These are phyloP conservation scores for Zoanthus sociatus DNA, from an alignment of 92 coral and sea anemone genomes.

Conservation along the genomic window DNA sequence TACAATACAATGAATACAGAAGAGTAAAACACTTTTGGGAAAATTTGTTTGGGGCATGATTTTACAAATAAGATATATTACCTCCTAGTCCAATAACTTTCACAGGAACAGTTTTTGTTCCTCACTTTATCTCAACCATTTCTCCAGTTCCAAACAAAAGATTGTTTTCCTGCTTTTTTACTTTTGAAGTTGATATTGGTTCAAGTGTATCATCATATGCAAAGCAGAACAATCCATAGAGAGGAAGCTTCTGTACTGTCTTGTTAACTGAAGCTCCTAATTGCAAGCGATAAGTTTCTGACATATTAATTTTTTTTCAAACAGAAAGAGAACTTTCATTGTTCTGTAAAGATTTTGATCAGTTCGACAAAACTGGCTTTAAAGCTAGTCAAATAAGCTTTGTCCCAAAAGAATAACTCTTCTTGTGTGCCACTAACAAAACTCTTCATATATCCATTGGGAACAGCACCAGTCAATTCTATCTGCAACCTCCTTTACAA, in stretches of 20 bases:
- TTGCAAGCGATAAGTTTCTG: background rate
- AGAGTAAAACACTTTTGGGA: background rate
- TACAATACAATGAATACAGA: background rate
- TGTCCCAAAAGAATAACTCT: slow-evolving; percentile 50
- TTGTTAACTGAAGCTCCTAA: background rate
- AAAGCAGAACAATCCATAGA: background rate
- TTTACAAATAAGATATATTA: background rate
- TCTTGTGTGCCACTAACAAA: slow-evolving; percentile 38
- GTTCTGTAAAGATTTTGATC: too few relatives aligned
- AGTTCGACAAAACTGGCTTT: slow-evolving; percentile 3
- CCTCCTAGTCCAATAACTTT: slow-evolving; percentile 24
- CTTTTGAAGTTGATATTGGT: background rate
- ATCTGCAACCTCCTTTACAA: slow-evolving; percentile 4
- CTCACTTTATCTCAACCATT: slow-evolving; percentile 19
- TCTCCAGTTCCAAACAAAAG: background rate
- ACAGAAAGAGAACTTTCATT: too few relatives aligned
- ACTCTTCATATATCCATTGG: slow-evolving; percentile 55
- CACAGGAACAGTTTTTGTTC: slow-evolving; percentile 14
- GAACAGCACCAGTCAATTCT: slow-evolving; percentile 51
- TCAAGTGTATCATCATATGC: background rate
- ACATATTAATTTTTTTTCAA: background rate
- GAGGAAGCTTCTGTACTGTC: background rate
- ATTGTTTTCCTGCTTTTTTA: background rate
- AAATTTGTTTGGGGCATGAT: background rate
- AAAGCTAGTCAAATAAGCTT: slow-evolving; percentile 29